Percentiles rank a stretch among this genome's conserved stretches.
These are phyloP conservation scores for Glomeris maerens DNA, from an alignment of 1,140 invertebrate species.

Conservation along the genomic window DNA sequence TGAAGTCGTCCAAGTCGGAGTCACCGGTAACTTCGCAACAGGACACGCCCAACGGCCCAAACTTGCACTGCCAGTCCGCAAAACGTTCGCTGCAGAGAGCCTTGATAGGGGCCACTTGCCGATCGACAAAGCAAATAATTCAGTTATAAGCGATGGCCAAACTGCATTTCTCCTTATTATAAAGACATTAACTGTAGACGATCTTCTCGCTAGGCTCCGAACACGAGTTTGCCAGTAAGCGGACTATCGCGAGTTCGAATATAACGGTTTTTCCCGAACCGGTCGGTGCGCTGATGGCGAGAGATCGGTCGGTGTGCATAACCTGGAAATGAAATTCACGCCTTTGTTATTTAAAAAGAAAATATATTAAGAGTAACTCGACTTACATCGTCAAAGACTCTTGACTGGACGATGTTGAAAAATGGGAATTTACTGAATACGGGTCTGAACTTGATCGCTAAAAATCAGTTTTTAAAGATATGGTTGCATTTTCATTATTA, in stretches of 20 bases:
- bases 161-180: constrained; percentile 22
- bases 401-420: constrained; percentile 57
- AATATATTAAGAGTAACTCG: constrained; percentile 9
- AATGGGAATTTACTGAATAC: constrained; percentile 44
- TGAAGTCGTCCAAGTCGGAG: constrained; percentile 46
- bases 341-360: constrained; percentile 7
- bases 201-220: constrained; percentile 36
- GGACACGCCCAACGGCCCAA: constrained; percentile 42
- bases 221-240: constrained; percentile 39
- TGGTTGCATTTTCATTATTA: too few relatives aligned
- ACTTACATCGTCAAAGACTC: constrained; percentile 50
- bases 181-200: constrained; percentile 43
- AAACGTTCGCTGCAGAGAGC: constrained; percentile 55
- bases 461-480: constrained; percentile 2
- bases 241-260: constrained; percentile 62
- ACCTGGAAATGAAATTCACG: too few relatives aligned
- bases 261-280: constrained; percentile 68
- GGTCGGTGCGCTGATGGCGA: constrained; percentile 61
- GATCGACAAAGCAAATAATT: constrained; percentile 22
- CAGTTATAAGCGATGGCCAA: not conserved
- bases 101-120: constrained; percentile 66
- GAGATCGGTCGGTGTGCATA: constrained; percentile 44
- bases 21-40: constrained; percentile 62
- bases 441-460: constrained; percentile 35
- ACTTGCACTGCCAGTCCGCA: constrained; percentile 55